Base-by-base conservation (phyloP, 2,888 invertebrate species). In the Lasioglossum zephyrum region DNA sequence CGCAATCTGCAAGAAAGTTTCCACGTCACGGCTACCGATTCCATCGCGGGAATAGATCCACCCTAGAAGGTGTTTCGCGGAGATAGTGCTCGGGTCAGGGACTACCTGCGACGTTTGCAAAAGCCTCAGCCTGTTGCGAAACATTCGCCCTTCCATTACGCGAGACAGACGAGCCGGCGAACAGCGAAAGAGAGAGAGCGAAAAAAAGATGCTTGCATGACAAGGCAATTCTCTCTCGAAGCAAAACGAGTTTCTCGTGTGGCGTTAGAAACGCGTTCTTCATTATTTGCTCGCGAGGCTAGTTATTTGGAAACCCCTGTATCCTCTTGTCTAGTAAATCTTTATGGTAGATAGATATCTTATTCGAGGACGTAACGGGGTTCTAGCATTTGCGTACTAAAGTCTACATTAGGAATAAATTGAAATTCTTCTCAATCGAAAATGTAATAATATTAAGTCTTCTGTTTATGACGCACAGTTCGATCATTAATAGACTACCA, bases 81-180 rank as follows among this genome's bases (percentile, higher is more conserved):
- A 66, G 44, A 66, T 41, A 57, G 31, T 49, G 57, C 13, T 8
- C 47, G 31, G 76, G 57, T 73, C 63, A 79, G 73, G 79, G 36
- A 69, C 49, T 76, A 60, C 41, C 13, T n/a, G 63, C 22, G 11
- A 49, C 31, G 73, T 73, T 6, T 39, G 39, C 11, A 69, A 22
- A 69, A 22, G 69, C 22, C 22, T 16, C 3, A 44, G 49, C 44
- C n/a, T 41, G 22, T 39, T 47, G 26, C 18, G 36, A 31, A 72
- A 36, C 22, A 74, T 47, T 31, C 13, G 49, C 60, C 13, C 22
- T n/a, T 73, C 22, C 22, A 9, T n/a, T n/a, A 31, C 11, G 18
- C 3, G 63, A 63, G 16, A 31, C 13, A 2, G 6, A 2, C 16
- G 26, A 16, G 31, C 2, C 6, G 6, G 31, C 0, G 41, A 36